phyloP scores from a whole-genome alignment of 2,113 vertebrate species.

The Cygnus buccinator region DNA sequence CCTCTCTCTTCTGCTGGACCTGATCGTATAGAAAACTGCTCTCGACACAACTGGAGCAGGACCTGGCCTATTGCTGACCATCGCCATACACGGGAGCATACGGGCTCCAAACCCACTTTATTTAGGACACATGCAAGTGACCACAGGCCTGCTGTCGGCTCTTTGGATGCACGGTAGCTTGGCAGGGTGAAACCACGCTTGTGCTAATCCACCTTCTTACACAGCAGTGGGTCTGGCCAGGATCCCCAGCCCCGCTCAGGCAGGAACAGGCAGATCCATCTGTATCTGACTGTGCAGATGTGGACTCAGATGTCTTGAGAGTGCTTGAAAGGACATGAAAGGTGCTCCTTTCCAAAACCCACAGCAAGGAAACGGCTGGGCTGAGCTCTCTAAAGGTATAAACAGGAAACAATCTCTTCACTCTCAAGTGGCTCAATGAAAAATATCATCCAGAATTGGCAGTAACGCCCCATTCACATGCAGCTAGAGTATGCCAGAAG shows the following conservation, averaged over 20 bases:
- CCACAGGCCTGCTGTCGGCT: background rate
- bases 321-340: background rate
- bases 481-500: background rate
- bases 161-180: background rate
- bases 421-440: constrained; percentile 38
- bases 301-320: background rate
- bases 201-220: background rate
- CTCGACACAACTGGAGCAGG: background rate
- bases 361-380: background rate
- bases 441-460: background rate
- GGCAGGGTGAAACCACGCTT: background rate
- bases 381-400: background rate
- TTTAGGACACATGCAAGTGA: background rate
- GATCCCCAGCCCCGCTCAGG: background rate
- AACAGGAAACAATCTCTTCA: constrained; percentile 58
- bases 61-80: background rate
- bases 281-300: background rate
- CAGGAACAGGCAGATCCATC: background rate
- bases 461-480: background rate
- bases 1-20: background rate
- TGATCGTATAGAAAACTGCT: rapidly evolving
- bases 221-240: background rate
- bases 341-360: constrained; percentile 7
- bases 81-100: background rate
- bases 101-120: background rate